Conservation (phyloP, 2,888 invertebrate species). For the Balanococcus diminutus region DNA sequence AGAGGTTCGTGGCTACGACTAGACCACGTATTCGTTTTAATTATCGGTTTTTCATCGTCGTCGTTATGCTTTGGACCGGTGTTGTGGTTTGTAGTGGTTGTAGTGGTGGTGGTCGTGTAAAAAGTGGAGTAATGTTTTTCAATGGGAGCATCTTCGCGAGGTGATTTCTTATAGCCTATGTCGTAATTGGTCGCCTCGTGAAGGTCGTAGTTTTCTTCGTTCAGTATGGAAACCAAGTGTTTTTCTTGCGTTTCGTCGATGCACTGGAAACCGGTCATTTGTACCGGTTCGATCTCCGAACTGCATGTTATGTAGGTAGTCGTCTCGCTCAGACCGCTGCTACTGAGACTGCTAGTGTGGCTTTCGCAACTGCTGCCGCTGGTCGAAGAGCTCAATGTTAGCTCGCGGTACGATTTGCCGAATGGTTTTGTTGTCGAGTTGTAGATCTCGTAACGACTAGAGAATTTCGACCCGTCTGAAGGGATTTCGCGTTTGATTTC, state of each 20-base stretch:
- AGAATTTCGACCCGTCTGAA: conserved; percentile 50
- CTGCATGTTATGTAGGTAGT: conserved; percentile 55
- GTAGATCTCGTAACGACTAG: conserved; percentile 58
- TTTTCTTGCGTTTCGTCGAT: conserved; percentile 54
- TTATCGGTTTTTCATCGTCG: conserved; percentile 13
- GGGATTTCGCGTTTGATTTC: conserved; percentile 53
- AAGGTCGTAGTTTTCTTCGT: conserved; percentile 46
- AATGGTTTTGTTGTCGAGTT: conserved; percentile 57
- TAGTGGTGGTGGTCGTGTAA: not conserved
- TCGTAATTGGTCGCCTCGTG: conserved; percentile 56
- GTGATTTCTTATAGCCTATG: not conserved
- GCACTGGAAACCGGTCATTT: conserved; percentile 57
- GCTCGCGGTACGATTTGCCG: conserved; percentile 57
- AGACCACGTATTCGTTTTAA: conserved; percentile 44
- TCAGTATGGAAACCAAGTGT: conserved; percentile 55
- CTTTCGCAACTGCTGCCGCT: conserved; percentile 55
- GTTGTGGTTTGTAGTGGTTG: not conserved
- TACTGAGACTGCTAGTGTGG: conserved; percentile 48
- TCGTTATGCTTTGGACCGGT: not conserved
- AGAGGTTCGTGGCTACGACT: conserved; percentile 44
- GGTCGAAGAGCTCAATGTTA: conserved; percentile 48
- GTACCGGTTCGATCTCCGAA: conserved; percentile 56
- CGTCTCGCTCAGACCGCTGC: conserved; percentile 53
- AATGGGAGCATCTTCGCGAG: not conserved
- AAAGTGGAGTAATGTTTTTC: not conserved